Evolutionary conservation across 2,113 vertebrate species (phyloP), one percentile per base, ranked within the genome.

Genomic region (Pituophis catenifer): DNA sequence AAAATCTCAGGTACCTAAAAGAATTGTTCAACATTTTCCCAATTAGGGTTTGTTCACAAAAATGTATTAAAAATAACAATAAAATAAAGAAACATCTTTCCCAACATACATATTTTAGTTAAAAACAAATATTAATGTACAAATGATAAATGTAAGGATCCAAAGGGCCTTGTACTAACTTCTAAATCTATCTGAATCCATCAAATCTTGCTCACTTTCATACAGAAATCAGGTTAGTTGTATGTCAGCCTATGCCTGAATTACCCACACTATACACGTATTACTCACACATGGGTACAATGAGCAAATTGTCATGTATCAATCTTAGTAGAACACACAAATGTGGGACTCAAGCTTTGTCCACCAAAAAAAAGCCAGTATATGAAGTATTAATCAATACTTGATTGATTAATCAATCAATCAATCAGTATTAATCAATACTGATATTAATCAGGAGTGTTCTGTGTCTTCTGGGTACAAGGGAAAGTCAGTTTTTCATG

Each of bases 1-100:
- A 99, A 98, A 99, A 99, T 88, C 99, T 98, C 94, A 99, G 97
- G 96, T 99, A 99, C 97, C 99, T 99, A 96, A 13, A 24, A 95
- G 8, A 94, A 92, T 29, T 26, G 92, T 44, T 55, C 95, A 92
- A 95, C 90, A 90, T 33, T 12, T 52, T 0, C 11, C 7, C 44
- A 65, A 53, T 86, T 89, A 26, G 94, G 8, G 48, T 29, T 62
- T 3, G 29, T 90, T 92, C 58, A 50, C 52, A 93, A 29, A 92
- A 94, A 11, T 15, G 57, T 55, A 89, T 0, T 55, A 92, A 94
- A 13, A 12, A 54, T 0, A 53, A 9, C 93, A 95, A 94, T 90
- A 55, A 53, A 70, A 91, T 44, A 13, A 55, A n/a, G 52, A 91
- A 48, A 38, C 85, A 59, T 58, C 8, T 86, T 57, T 75, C 38